Conservation (phyloP, 2,888 invertebrate genomes). For the Troilus luridus region DNA sequence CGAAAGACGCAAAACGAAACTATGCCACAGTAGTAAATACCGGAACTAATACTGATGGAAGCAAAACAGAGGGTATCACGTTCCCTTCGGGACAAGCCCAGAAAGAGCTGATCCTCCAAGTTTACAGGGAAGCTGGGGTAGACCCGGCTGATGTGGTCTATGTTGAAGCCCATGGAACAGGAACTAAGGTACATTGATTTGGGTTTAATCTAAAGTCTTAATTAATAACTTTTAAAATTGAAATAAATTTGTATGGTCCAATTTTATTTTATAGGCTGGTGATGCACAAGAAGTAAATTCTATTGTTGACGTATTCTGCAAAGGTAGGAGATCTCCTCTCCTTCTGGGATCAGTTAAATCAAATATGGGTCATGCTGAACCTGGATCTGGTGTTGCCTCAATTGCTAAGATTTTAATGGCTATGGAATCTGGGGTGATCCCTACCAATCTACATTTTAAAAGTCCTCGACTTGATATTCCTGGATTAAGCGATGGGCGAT, state of each 20-base stretch:
- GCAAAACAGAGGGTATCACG: conserved; percentile 91
- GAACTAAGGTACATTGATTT: conserved; percentile 81
- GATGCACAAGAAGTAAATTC: conserved; percentile 98
- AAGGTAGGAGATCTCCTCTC: conserved; percentile 83
- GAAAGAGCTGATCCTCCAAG: conserved; percentile 84
- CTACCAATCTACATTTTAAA: conserved; percentile 91
- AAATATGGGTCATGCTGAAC: conserved; percentile 99
- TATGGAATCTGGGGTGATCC: conserved; percentile 92
- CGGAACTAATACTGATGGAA: conserved; percentile 93
- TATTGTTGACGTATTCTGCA: conserved; percentile 92
- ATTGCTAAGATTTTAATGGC: conserved; percentile 92
- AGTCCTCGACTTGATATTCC: conserved; percentile 92
- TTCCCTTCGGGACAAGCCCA: conserved; percentile 88
- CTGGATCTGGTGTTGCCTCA: conserved; percentile 91
- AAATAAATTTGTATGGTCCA: not conserved
- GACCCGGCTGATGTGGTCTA: conserved; percentile 88
- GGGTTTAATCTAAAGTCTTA: not conserved
- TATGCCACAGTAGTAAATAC: conserved; percentile 91
- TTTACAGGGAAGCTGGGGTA: conserved; percentile 87
- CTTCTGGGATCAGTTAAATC: conserved; percentile 97
- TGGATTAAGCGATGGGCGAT: conserved; percentile 87
- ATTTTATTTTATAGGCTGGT: conserved; percentile 75
- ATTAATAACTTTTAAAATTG: not conserved
- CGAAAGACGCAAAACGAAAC: conserved; percentile 81
- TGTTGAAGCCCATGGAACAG: conserved; percentile 98